phyloP scores from a whole-genome alignment of 2,797 vertebrate genomes.

The Mallotus villosus region DNA sequence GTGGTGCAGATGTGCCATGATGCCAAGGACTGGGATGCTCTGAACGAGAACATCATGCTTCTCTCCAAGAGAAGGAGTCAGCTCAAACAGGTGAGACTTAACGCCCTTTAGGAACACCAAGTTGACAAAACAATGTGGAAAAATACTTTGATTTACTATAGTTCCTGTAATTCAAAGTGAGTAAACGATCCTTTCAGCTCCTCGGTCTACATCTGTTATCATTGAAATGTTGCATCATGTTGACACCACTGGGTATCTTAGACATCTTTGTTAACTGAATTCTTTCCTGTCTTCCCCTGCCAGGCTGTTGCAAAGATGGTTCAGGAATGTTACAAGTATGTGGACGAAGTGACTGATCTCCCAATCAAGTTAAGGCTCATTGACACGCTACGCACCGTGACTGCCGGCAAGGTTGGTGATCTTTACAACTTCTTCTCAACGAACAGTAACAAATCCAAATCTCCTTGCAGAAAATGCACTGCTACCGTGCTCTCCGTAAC shows the following conservation, averaged over 20 bases:
- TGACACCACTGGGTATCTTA: background rate
- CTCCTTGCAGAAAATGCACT: too few species aligned
- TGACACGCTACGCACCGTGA: conserved; percentile 94
- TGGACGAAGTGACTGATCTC: conserved; percentile 87
- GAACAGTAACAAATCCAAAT: background rate
- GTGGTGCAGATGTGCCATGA: conserved; percentile 97
- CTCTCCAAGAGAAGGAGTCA: conserved; percentile 96
- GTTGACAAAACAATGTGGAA: background rate
- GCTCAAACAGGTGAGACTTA: conserved; percentile 86
- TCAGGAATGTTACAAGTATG: conserved; percentile 95
- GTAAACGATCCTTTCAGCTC: too few species aligned
- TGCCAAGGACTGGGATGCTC: conserved; percentile 94
- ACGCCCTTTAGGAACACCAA: background rate
- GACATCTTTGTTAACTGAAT: too few species aligned
- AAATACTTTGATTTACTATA: background rate
- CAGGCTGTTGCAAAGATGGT: conserved; percentile 99
- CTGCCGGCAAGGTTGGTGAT: conserved; percentile 91
- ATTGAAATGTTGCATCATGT: too few species aligned
- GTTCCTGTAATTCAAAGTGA: too few species aligned
- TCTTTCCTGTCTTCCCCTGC: background rate
- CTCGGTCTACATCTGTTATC: too few species aligned
- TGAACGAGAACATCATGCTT: conserved; percentile 97
- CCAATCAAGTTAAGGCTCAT: conserved; percentile 92
- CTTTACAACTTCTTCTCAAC: background rate
- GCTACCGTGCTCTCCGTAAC: too few species aligned